Evolutionary conservation across 1,140 invertebrate species (phyloP).

Genomic region (Drosophila simulans): DNA sequence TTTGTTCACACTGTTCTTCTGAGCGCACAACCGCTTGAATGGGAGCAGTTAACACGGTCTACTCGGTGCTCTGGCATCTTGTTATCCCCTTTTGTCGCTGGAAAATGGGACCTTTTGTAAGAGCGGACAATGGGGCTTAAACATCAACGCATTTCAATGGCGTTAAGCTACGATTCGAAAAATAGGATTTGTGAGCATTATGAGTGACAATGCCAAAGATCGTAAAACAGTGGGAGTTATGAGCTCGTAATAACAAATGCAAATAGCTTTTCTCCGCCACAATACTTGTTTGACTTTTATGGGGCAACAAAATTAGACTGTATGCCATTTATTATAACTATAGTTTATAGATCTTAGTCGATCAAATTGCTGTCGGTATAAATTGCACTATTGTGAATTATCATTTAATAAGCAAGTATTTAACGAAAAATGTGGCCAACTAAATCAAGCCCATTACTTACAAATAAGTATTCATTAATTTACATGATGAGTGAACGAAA

Average conservation of each 20-base stretch:
- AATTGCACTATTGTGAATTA: too few species aligned
- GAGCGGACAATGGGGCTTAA: constrained; percentile 1
- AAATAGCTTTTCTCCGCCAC: constrained; percentile 16
- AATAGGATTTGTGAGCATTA: constrained; percentile 26
- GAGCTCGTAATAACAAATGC: constrained; percentile 13
- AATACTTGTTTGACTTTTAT: constrained; percentile 12
- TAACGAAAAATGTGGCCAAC: too few species aligned
- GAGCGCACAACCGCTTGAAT: constrained; percentile 6
- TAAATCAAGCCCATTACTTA: too few species aligned
- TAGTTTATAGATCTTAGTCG: not conserved
- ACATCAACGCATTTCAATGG: constrained; percentile 13
- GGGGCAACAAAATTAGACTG: constrained; percentile 5
- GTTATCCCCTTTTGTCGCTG: constrained; percentile 44
- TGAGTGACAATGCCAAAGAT: not conserved
- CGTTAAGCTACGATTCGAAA: constrained; percentile 17
- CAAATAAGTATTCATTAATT: too few species aligned
- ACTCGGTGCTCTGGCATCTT: constrained; percentile 47
- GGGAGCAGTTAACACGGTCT: constrained; percentile 42
- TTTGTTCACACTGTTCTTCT: constrained; percentile 70
- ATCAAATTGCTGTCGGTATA: too few species aligned
- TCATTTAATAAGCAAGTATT: not conserved
- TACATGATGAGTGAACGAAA: too few species aligned
- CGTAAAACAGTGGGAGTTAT: constrained; percentile 41
- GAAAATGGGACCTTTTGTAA: constrained; percentile 9
- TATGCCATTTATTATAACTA: not conserved